Evolutionary conservation across 2,888 invertebrate species (phyloP).

Genomic region (Rhogogaster chlorosoma): DNA sequence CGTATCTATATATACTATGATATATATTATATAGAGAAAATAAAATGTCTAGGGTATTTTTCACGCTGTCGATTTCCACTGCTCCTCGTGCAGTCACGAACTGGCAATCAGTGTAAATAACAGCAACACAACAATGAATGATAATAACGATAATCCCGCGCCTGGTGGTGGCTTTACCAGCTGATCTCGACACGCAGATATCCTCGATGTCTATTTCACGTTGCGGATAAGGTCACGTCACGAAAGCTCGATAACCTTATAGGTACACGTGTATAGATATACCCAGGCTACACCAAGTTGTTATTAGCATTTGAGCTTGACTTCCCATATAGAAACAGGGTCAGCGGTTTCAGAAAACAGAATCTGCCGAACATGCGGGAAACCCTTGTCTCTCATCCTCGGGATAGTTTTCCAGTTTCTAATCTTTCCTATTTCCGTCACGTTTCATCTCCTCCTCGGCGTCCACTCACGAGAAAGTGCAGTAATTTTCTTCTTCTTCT

Average conservation of each 20-base stretch:
- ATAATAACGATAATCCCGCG: slow-evolving; percentile 20
- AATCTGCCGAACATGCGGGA: neutral
- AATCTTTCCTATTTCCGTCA: slow-evolving; percentile 43
- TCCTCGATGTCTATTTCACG: slow-evolving; percentile 34
- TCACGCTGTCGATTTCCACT: neutral
- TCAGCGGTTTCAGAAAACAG: slow-evolving; percentile 22
- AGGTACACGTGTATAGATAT: neutral
- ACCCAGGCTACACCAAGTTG: neutral
- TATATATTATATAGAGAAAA: neutral
- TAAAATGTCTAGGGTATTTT: neutral
- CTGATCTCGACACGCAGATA: slow-evolving; percentile 17
- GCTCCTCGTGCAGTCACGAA: neutral
- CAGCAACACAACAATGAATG: neutral
- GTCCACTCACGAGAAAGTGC: slow-evolving; percentile 13
- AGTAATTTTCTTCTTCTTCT: slow-evolving; percentile 26
- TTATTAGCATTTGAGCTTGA: slow-evolving; percentile 14
- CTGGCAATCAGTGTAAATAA: slow-evolving; percentile 1
- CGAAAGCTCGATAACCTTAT: slow-evolving; percentile 18
- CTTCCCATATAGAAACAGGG: neutral
- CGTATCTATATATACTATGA: too few species aligned
- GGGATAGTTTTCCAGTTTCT: slow-evolving; percentile 13
- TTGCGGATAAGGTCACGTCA: slow-evolving; percentile 23
- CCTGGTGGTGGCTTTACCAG: neutral
- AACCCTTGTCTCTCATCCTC: neutral
- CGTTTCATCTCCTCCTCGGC: slow-evolving; percentile 27